Percentiles rank a stretch among this genome's conserved stretches.
These are phyloP conservation scores for Chymomyza procnemis DNA, from an alignment of 2,888 invertebrate species.

Conservation along the genomic window DNA sequence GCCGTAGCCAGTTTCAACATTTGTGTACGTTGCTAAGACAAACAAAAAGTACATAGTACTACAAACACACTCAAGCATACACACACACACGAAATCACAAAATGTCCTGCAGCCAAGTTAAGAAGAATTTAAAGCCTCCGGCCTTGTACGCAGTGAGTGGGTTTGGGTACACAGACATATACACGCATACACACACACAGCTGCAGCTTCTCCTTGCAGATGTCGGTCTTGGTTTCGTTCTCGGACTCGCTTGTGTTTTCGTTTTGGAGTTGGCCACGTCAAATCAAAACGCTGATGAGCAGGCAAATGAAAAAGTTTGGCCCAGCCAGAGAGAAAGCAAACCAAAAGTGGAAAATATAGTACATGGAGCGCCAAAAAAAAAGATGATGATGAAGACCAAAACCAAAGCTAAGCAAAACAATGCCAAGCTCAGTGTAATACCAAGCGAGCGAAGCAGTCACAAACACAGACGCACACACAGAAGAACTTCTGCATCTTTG, in stretches of 20 bases:
- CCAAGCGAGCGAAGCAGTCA: background rate
- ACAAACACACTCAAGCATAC: conserved; percentile 46
- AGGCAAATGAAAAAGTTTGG: conserved; percentile 74
- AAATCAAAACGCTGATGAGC: conserved; percentile 76
- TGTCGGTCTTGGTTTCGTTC: conserved; percentile 13
- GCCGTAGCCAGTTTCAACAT: conserved; percentile 31
- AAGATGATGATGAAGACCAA: background rate
- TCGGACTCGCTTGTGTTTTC: conserved; percentile 29
- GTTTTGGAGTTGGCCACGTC: conserved; percentile 48
- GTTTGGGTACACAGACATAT: conserved; percentile 48
- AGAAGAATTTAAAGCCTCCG: conserved; percentile 75
- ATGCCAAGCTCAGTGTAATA: conserved; percentile 1
- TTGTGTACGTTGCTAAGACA: conserved; percentile 67
- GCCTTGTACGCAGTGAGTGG: conserved; percentile 66
- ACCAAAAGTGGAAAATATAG: conserved; percentile 20
- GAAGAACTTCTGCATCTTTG: conserved; percentile 32
- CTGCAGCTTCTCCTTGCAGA: background rate
- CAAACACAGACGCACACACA: background rate
- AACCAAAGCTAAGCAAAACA: background rate
- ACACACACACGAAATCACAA: conserved; percentile 70
- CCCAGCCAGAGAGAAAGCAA: conserved; percentile 19
- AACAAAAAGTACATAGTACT: conserved; percentile 57
- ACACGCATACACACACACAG: background rate
- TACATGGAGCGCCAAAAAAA: background rate
- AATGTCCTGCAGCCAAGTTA: conserved; percentile 75